Percentiles rank a stretch among this genome's conserved stretches.
Conservation (phyloP, 2,797 vertebrate species). For the Petrocephalus sullivani region DNA sequence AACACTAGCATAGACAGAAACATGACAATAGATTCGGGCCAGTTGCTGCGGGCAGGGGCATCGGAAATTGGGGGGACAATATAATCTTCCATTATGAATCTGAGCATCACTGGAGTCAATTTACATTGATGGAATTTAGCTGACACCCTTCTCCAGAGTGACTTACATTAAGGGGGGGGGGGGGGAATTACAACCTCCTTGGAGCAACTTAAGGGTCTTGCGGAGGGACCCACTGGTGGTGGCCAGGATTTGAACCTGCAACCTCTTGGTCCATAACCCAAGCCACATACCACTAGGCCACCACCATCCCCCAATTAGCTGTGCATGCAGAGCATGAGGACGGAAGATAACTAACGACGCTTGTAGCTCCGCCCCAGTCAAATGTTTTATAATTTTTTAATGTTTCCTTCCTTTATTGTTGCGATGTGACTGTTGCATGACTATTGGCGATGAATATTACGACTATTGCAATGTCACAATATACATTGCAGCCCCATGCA, state of each 20-base stretch:
- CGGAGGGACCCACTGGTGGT: too few species aligned
- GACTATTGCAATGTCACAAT: neutral
- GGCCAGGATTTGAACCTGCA: too few species aligned
- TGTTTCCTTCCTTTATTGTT: too few species aligned
- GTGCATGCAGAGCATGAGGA: neutral
- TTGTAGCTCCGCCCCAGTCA: neutral
- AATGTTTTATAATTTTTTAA: neutral
- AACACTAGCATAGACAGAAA: neutral
- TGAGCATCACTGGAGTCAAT: neutral
- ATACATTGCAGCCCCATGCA: too few species aligned
- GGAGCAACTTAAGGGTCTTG: too few species aligned
- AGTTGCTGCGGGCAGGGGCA: neutral
- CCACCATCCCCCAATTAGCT: neutral
- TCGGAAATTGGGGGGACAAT: neutral
- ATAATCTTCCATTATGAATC: neutral
- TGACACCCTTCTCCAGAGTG: too few species aligned
- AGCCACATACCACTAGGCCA: too few species aligned
- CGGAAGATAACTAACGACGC: neutral
- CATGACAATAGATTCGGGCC: neutral
- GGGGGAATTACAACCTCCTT: too few species aligned
- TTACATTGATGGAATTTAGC: too few species aligned
- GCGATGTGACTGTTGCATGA: neutral
- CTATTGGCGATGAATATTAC: neutral
- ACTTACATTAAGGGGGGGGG: too few species aligned
- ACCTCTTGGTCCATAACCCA: too few species aligned